Base-by-base conservation (phyloP, 2,113 vertebrate species). In the Cyprinodon brontotheroides region DNA sequence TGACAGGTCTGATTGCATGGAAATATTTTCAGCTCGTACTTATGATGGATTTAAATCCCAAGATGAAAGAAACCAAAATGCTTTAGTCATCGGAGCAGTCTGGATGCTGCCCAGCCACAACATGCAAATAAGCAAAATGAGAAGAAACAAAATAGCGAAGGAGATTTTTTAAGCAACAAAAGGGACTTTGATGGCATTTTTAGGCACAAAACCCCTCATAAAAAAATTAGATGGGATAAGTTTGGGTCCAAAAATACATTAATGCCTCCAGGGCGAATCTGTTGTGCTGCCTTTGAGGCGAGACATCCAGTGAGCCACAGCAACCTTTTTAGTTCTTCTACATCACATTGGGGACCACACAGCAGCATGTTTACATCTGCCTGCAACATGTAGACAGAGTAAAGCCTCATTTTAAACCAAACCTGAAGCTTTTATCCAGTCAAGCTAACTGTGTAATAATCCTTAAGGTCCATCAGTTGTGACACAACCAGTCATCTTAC, bases 271-370 rank as follows among this genome's bases (percentile, higher is more conserved):
- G 60, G 29, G 77, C 39, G 68, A 79, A 82, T 72, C 67, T 61
- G 62, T 68, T 37, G 66, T 77, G 65, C 12, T 12, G 40, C 68
- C 65, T 73, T 63, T 36, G 66, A 62, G 82, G 57, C 1, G 17
- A 69, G 68, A 43, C 14, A 4, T 53, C 4, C 45, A 15, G 41
- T 59, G 70, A 70, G 69, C 70, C 77, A 22, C 72, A 78, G 20
- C 72, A 22, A 40, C 59, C 22, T 69, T 68, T 78, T 69, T 68
- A 87, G 84, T 45, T 63, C 82, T 65, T 39, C 81, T 61, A n/a
- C 67, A 11, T 86, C 81, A 66, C 75, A 3, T 71, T 53, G 11
- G 45, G 62, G 86, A 86, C 86, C 81, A 86, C 85, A 80, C 87
- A 79, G 50, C 7, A 62, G 47, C 57, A 1, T 45, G 70, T 76